phyloP scores from a whole-genome alignment of 2,113 vertebrate genomes.

The Esox niger region DNA sequence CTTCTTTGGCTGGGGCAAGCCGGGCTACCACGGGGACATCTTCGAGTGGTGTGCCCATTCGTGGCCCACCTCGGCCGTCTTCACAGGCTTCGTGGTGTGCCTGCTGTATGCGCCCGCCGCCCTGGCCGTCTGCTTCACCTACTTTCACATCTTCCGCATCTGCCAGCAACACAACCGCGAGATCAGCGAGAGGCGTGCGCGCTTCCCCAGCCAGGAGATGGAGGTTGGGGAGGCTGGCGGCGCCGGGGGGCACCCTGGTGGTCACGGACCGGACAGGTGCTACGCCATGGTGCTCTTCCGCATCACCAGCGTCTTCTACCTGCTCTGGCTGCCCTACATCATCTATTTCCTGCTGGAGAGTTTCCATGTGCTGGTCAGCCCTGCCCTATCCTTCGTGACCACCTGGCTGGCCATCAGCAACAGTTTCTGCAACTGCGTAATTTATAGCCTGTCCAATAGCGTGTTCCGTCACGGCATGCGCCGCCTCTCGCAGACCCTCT shows the following conservation, averaged over 20 bases:
- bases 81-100: constrained; percentile 96
- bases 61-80: constrained; percentile 95
- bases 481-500: constrained; percentile 91
- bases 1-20: constrained; percentile 98
- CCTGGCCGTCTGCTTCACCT: constrained; percentile 95
- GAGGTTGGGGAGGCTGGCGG: constrained; percentile 80
- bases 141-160: constrained; percentile 98
- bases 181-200: constrained; percentile 90
- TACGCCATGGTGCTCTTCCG: constrained; percentile 97
- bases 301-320: constrained; percentile 97
- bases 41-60: constrained; percentile 97
- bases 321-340: constrained; percentile 98
- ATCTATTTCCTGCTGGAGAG: constrained; percentile 97
- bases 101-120: constrained; percentile 95
- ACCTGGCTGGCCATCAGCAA: constrained; percentile 99
- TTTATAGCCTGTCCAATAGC: constrained; percentile 97
- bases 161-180: constrained; percentile 98
- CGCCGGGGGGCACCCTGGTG: constrained; percentile 62
- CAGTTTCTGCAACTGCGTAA: constrained; percentile 99
- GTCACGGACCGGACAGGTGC: constrained; percentile 86
- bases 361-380: constrained; percentile 88
- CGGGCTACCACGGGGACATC: constrained; percentile 98
- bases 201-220: constrained; percentile 91
- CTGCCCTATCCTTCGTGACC: constrained; percentile 91
- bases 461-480: constrained; percentile 94